phyloP scores from a whole-genome alignment of 2,113 vertebrate species.

The Suricata suricatta region DNA sequence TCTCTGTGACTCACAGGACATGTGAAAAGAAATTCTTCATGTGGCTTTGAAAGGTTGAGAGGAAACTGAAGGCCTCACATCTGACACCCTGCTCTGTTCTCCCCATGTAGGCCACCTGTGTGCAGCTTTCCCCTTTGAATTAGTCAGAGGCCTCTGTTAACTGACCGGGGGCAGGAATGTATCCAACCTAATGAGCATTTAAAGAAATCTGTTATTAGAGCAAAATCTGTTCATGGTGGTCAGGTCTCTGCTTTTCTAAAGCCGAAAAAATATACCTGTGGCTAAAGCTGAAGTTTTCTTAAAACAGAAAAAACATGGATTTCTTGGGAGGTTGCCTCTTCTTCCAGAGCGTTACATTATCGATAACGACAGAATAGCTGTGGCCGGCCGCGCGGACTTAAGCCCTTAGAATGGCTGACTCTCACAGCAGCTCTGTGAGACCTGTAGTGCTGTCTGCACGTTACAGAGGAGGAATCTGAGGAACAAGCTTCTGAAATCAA shows the following conservation, averaged over 20 bases:
- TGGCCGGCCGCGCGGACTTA: not conserved
- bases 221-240: not conserved
- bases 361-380: not conserved
- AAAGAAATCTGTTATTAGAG: not conserved
- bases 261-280: not conserved
- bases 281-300: conserved; percentile 25
- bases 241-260: not conserved
- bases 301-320: not conserved
- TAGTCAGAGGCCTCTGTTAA: not conserved
- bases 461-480: conserved; percentile 39
- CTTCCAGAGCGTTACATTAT: not conserved
- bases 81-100: too few species aligned
- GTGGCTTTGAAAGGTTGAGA: not conserved
- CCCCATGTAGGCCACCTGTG: not conserved
- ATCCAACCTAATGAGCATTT: not conserved
- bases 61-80: not conserved
- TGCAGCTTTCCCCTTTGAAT: not conserved
- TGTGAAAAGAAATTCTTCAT: not conserved
- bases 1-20: not conserved
- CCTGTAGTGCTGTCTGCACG: not conserved
- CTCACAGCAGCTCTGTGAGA: not conserved
- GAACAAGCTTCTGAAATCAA: not conserved
- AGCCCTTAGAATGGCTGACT: not conserved
- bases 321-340: not conserved
- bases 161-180: not conserved